phyloP scores from a whole-genome alignment of 2,797 vertebrate genomes.

The Lepilemur ruficaudatus region DNA sequence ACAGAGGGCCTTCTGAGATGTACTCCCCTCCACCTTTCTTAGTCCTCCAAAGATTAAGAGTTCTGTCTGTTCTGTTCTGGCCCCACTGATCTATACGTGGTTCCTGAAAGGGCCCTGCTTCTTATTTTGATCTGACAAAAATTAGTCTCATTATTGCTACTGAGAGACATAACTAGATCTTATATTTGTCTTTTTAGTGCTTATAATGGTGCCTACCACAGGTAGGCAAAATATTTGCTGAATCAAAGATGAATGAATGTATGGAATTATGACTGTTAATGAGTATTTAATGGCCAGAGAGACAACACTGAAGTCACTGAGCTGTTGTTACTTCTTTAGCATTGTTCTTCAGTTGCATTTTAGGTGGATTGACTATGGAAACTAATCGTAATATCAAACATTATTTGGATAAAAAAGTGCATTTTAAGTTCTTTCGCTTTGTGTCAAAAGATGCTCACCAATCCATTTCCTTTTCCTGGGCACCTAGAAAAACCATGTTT shows the following conservation, averaged over 20 bases:
- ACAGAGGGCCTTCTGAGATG: background rate
- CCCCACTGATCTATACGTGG: background rate
- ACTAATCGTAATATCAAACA: background rate
- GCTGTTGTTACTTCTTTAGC: background rate
- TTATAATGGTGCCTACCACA: background rate
- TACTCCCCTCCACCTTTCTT: background rate
- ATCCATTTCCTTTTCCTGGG: background rate
- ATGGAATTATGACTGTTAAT: background rate
- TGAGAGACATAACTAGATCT: background rate
- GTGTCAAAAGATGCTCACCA: background rate
- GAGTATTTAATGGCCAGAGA: constrained; percentile 12
- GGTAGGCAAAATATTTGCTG: background rate
- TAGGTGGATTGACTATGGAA: background rate
- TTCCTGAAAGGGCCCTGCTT: background rate
- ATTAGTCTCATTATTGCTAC: background rate
- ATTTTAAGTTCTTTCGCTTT: background rate
- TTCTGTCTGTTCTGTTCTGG: background rate
- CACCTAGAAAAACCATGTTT: background rate
- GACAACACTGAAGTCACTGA: background rate
- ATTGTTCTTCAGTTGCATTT: constrained; percentile 22
- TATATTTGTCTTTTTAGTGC: background rate
- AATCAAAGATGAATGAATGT: background rate
- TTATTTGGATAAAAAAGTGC: background rate
- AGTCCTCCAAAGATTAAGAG: background rate
- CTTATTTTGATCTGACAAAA: background rate